Percentiles rank a stretch among this genome's conserved stretches.
Conservation (phyloP, 2,888 invertebrate genomes). For the Arrhopalites spinosus region DNA sequence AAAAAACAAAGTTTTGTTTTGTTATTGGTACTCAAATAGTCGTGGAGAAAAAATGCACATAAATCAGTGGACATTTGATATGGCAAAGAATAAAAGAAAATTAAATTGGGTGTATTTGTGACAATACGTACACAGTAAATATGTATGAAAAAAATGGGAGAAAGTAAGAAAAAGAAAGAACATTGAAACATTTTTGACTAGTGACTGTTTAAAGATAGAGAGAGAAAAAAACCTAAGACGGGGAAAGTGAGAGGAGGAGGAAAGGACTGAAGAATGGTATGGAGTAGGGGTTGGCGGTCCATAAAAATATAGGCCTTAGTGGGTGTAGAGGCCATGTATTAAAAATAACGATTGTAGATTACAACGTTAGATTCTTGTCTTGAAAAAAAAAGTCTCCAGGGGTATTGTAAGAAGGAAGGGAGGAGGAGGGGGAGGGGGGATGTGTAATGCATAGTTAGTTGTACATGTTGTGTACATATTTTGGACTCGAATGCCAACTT, state of each 20-base stretch:
- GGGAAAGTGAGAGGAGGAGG: background rate
- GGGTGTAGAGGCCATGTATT: constrained; percentile 1
- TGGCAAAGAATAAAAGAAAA: no score
- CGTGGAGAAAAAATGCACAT: no score
- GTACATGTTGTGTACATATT: background rate
- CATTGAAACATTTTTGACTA: background rate
- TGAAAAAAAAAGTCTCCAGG: background rate
- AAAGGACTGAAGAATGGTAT: background rate
- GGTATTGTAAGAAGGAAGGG: background rate
- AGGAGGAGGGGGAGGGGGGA: background rate
- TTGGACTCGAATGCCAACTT: constrained; percentile 2
- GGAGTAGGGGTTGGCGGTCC: background rate
- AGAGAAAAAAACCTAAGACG: background rate
- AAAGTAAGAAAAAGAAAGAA: background rate
- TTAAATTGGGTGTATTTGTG: no score
- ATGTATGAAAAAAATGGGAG: no score
- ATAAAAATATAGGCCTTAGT: background rate
- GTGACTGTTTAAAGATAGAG: background rate
- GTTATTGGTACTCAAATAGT: no score
- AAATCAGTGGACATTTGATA: no score
- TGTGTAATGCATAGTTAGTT: background rate
- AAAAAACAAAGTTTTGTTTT: no score
- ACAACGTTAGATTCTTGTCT: constrained; percentile 15
- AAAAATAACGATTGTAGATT: constrained; percentile 26
- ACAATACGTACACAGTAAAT: no score